Base-by-base conservation (phyloP, 1,140 invertebrate species). In the Amyelois transitella region DNA sequence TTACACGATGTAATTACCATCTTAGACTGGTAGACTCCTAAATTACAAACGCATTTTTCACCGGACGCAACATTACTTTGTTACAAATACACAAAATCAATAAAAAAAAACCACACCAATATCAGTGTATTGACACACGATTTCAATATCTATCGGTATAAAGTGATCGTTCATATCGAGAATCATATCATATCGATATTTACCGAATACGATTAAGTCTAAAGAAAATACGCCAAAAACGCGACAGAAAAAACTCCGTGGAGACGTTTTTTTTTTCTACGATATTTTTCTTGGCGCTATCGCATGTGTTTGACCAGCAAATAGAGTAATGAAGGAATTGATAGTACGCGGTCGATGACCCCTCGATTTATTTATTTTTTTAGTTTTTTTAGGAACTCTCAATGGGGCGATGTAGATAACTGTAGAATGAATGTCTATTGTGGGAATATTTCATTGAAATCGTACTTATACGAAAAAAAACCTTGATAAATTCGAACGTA, bases 281-380 rank as follows among this genome's bases (percentile, higher is more conserved):
- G 60, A 69, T 82, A 77, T 82, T 81, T 81, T 72, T 56, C 67
- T 71, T 73, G 53, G 53, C 53, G 66, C 76, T 82, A 80, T 79
- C 78, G 56, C 76, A 62, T 77, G 76, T 84, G 72, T 79, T 76
- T 80, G 72, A 60, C 51, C 55, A 55, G 67, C 62, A 81, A 79
- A 81, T 65, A 66, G 22, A 76, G 78, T 79, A 81, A 81, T 84
- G 81, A 83, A 83, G 66, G 74, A 81, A 82, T 77, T 76, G 81
- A 84, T 81, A 84, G 77, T 73, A 69, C 14, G 4, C 56, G 78
- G 77, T 79, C 81, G 65, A 56, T 53, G 77, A 84, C 69, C 81
- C 53, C 54, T n/a, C 38, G 19, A n/a, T n/a, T n/a, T n/a, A n/a
- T n/a, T n/a, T n/a, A n/a, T 65, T 65, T 65, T 62, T 63, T 62